phyloP scores from a whole-genome alignment of 2,113 vertebrate genomes.

The Tichodroma muraria region DNA sequence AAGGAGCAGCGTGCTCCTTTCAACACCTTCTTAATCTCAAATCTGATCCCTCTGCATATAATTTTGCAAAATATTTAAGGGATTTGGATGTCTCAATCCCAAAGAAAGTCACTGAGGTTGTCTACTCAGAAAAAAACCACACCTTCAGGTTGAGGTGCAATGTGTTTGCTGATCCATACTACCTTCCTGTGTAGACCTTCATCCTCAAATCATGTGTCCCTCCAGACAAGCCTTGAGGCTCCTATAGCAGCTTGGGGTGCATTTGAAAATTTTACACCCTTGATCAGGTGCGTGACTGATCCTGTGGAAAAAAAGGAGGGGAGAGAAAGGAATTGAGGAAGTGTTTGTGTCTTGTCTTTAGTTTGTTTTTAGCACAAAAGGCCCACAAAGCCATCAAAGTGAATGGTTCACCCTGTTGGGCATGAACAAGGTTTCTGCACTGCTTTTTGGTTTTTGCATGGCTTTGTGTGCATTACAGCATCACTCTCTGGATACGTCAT shows the following conservation, averaged over 20 bases:
- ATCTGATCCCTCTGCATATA: neutral
- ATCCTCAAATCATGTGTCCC: neutral
- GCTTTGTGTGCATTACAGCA: neutral
- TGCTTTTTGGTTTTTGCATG: neutral
- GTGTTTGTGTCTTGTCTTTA: neutral
- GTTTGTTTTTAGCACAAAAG: neutral
- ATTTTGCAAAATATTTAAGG: neutral
- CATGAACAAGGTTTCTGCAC: neutral
- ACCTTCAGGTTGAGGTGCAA: neutral
- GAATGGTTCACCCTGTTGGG: neutral
- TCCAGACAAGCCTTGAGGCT: neutral
- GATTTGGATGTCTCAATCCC: neutral
- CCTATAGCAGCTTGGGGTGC: neutral
- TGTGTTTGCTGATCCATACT: neutral
- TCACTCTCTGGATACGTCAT: neutral
- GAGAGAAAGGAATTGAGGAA: neutral
- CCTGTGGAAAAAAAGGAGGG: neutral
- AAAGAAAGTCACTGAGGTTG: neutral
- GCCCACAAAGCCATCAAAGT: neutral
- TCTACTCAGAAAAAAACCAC: neutral
- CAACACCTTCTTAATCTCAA: neutral
- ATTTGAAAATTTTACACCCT: neutral
- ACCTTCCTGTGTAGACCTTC: neutral
- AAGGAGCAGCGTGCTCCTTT: fast-evolving
- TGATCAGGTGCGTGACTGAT: neutral